These are phyloP conservation scores for Siniperca knerii DNA, from an alignment of 2,113 vertebrate genomes.

Conservation along the genomic window DNA sequence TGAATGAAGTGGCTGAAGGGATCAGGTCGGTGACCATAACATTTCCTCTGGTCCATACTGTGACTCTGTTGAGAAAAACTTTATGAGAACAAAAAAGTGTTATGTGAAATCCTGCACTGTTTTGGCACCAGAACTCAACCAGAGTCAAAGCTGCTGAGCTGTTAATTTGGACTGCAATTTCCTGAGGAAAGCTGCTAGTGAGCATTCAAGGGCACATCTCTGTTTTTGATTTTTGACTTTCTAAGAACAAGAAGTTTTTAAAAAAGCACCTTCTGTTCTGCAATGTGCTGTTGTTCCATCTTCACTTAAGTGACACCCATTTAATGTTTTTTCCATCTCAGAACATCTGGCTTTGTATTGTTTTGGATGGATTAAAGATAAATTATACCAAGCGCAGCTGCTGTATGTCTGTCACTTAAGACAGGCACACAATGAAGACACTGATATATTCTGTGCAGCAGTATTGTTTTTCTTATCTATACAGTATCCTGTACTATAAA, in stretches of 20 bases:
- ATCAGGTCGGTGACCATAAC: background rate
- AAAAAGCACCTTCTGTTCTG: background rate
- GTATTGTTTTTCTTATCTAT: conserved; percentile 41
- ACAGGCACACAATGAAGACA: conserved; percentile 10
- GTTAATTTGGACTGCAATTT: conserved; percentile 36
- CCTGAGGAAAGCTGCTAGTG: background rate
- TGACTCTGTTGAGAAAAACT: background rate
- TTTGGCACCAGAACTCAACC: background rate
- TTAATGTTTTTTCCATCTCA: background rate
- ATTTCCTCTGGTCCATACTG: background rate
- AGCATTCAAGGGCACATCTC: background rate
- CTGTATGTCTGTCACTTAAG: background rate
- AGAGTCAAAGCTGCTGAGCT: background rate
- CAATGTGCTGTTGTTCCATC: background rate
- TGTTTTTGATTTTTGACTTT: conserved; percentile 28
- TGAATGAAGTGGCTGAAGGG: background rate
- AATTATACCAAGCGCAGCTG: background rate
- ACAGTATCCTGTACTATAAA: conserved; percentile 25
- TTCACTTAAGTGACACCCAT: background rate
- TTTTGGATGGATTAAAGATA: background rate
- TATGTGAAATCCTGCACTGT: background rate
- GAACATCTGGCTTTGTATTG: background rate
- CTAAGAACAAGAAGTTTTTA: background rate
- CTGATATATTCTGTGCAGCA: conserved; percentile 15
- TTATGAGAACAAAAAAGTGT: background rate